These are phyloP conservation scores for Zhuqinia jingwanae DNA, from an alignment of 2,888 invertebrate genomes.

Conservation along the genomic window DNA sequence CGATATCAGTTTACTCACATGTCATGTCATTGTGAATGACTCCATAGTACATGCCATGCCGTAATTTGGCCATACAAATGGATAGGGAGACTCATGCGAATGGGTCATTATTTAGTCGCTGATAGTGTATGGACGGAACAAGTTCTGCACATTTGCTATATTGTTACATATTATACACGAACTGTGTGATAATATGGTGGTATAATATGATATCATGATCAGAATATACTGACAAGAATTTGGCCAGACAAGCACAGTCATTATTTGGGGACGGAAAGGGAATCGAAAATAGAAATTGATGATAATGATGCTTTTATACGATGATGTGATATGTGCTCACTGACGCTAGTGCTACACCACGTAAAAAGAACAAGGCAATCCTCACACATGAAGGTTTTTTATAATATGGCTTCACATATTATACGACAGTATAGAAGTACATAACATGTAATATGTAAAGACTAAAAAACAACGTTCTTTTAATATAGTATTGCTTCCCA, in stretches of 20 bases:
- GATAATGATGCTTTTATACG: neutral
- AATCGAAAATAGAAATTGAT: slow-evolving; percentile 48
- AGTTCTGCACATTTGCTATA: neutral
- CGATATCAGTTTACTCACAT: neutral
- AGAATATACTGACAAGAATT: neutral
- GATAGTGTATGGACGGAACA: neutral
- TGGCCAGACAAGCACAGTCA: slow-evolving; percentile 38
- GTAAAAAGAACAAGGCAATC: neutral
- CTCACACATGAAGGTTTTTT: slow-evolving; percentile 14
- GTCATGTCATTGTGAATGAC: too few relatives aligned
- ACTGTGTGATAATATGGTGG: neutral
- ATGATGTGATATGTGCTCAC: neutral
- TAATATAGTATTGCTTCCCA: neutral
- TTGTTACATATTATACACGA: neutral
- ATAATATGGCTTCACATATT: slow-evolving; percentile 11
- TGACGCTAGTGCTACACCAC: too few relatives aligned
- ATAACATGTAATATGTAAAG: too few relatives aligned
- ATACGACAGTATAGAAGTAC: too few relatives aligned
- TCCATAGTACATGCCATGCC: neutral
- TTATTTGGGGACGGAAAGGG: slow-evolving; percentile 21
- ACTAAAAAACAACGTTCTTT: too few relatives aligned
- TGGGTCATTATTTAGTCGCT: slow-evolving; percentile 71
- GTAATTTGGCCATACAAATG: slow-evolving; percentile 74
- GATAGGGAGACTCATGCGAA: slow-evolving; percentile 67
- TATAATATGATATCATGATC: neutral